Base-by-base conservation (phyloP, 2,797 vertebrate species). In the Lithobates pipiens region DNA sequence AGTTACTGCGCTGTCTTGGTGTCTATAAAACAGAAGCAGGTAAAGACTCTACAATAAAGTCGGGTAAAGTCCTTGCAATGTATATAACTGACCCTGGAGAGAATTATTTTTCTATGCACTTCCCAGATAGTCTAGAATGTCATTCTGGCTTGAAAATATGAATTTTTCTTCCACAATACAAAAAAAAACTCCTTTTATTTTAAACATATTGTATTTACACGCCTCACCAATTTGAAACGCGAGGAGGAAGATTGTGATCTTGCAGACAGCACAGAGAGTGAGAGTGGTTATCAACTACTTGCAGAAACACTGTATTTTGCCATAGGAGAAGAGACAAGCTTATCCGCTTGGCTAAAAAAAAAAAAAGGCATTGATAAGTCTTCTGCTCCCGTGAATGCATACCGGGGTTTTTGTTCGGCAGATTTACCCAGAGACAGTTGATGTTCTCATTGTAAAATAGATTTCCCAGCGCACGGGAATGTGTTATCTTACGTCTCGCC, bases 371-470 rank as follows among this genome's bases (percentile, higher is more conserved):
- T 74, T 78, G 85, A 86, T 86, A 82, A 86, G 74, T 57, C 23
- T 15, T 18, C 68, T 78, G 18, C 80, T 34, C 76, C 76, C 29
- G 68, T 21, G 74, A 80, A 76, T 54, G 68, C 80, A 23, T 8
- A 23, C 36, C 42, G 29, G 27, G 42, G 34, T 57, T 57, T 86
- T 68, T 85, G 25, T 70, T 69, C 78, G 61, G 50, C 65, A 25
- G 78, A 76, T 68, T 86, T 82, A 67, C 85, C 65, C 50, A 18
- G 44, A 27, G 65, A 71, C 54, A 82, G 78, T 86, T 57, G 65
- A 78, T 77, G 46, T 86, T 82, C 71, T 76, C 25, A 69, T 82
- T 77, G 79, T 77, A 77, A 82, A 86, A 82, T 82, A 86, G 79
- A 86, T 86, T 86, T 78, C 32, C 0, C n/a, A 78, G 72, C 75